Conservation (phyloP, 2,888 invertebrate genomes). For the Microchrysa polita region DNA sequence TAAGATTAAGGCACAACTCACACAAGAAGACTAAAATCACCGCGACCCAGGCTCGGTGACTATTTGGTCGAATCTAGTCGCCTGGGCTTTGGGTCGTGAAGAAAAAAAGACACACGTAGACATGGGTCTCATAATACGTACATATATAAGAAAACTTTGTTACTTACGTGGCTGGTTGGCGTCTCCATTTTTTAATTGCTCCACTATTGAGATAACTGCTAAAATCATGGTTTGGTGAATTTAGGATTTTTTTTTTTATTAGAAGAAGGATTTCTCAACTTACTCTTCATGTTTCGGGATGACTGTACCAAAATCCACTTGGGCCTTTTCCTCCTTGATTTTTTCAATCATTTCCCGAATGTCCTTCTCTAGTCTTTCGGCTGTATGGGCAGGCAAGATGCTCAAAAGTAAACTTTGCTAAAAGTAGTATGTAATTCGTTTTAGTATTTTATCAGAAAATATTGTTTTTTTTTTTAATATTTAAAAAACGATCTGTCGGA, state of each 20-base stretch:
- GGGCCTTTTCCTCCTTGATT: constrained; percentile 62
- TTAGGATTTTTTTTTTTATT: too few species aligned
- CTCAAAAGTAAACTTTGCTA: constrained; percentile 86
- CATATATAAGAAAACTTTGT: background rate
- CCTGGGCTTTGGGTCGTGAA: too few species aligned
- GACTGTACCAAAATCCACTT: constrained; percentile 23
- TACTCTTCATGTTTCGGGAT: constrained; percentile 38
- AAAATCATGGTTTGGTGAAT: background rate
- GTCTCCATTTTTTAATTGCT: constrained; percentile 59
- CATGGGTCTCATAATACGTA: too few species aligned
- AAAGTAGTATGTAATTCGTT: constrained; percentile 48
- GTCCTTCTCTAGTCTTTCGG: constrained; percentile 70
- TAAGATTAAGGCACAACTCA: background rate
- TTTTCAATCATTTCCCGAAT: constrained; percentile 69
- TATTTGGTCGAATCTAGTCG: too few species aligned
- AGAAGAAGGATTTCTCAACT: background rate
- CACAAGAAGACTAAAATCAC: background rate
- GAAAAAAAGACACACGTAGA: too few species aligned
- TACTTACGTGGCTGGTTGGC: constrained; percentile 61
- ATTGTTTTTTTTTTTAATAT: too few species aligned
- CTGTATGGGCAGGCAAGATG: constrained; percentile 87
- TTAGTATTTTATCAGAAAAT: too few species aligned
- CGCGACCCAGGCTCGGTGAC: too few species aligned
- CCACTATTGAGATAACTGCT: constrained; percentile 6
- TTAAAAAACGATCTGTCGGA: too few species aligned